A percentile compares a stretch with the other conserved stretches of the same genome.
These are phyloP conservation scores for Otolemur crassicaudatus DNA, from an alignment of 2,797 vertebrate genomes.

Conservation along the genomic window DNA sequence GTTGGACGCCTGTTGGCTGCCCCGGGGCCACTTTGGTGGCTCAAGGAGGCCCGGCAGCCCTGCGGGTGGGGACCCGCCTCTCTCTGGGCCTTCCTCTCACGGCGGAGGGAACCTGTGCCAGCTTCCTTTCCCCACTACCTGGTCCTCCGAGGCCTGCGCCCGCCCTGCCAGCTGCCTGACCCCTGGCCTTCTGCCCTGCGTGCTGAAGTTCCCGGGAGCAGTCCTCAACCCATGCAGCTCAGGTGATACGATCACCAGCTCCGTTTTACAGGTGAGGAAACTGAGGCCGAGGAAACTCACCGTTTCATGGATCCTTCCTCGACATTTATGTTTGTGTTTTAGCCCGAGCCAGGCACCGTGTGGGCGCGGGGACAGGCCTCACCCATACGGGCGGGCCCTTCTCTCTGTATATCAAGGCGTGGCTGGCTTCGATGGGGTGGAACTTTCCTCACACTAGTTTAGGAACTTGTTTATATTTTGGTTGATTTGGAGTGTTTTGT, in stretches of 20 bases:
- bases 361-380: not conserved
- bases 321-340: not conserved
- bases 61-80: no score
- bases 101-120: not conserved
- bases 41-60: fast-evolving
- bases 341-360: not conserved
- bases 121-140: not conserved
- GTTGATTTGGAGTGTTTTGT: not conserved
- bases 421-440: not conserved
- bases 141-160: not conserved
- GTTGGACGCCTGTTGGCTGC: not conserved
- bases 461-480: constrained; percentile 24
- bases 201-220: not conserved
- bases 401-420: not conserved
- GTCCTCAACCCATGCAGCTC: not conserved
- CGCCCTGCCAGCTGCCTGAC: fast-evolving
- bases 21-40: not conserved
- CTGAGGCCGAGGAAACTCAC: not conserved
- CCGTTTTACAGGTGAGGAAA: not conserved
- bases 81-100: not conserved
- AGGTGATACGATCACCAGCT: not conserved
- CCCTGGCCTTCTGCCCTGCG: not conserved
- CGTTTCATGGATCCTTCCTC: not conserved
- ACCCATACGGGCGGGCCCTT: not conserved
- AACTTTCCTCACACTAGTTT: not conserved